These are phyloP conservation scores for Trematomus loennbergii DNA, from an alignment of 2,113 vertebrate species.

Conservation along the genomic window DNA sequence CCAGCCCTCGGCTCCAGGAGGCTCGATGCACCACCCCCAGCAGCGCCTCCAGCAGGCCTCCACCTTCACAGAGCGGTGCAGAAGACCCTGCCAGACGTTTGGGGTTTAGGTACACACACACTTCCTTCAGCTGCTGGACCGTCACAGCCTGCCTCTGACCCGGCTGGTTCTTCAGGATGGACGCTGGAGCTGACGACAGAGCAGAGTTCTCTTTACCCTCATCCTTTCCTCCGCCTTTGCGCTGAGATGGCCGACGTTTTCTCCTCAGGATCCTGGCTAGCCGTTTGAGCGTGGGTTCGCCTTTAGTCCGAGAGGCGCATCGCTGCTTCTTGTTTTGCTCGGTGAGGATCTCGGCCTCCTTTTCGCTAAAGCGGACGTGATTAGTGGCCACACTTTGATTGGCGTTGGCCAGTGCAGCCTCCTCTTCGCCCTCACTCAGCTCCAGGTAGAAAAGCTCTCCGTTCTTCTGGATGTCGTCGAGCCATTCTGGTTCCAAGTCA, in stretches of 20 bases:
- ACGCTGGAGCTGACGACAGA: constrained; percentile 81
- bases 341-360: constrained; percentile 91
- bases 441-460: constrained; percentile 98
- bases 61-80: constrained; percentile 75
- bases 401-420: constrained; percentile 78
- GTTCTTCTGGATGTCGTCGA: constrained; percentile 93
- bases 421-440: constrained; percentile 93
- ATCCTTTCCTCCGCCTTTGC: constrained; percentile 70
- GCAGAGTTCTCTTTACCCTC: constrained; percentile 37
- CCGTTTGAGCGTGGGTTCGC: constrained; percentile 86
- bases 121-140: constrained; percentile 89
- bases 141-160: constrained; percentile 79
- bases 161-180: constrained; percentile 91
- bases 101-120: constrained; percentile 93
- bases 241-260: constrained; percentile 80
- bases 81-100: constrained; percentile 82
- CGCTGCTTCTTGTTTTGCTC: constrained; percentile 80
- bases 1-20: constrained; percentile 82
- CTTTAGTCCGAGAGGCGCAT: constrained; percentile 68
- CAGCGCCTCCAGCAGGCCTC: constrained; percentile 89
- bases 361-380: constrained; percentile 92
- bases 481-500: constrained; percentile 95
- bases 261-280: constrained; percentile 89
- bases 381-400: constrained; percentile 85
- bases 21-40: constrained; percentile 91